A percentile compares a stretch with the other conserved stretches of the same genome.
Evolutionary conservation across 2,113 vertebrate genomes (phyloP).

Genomic region (Acanthisitta chloris): DNA sequence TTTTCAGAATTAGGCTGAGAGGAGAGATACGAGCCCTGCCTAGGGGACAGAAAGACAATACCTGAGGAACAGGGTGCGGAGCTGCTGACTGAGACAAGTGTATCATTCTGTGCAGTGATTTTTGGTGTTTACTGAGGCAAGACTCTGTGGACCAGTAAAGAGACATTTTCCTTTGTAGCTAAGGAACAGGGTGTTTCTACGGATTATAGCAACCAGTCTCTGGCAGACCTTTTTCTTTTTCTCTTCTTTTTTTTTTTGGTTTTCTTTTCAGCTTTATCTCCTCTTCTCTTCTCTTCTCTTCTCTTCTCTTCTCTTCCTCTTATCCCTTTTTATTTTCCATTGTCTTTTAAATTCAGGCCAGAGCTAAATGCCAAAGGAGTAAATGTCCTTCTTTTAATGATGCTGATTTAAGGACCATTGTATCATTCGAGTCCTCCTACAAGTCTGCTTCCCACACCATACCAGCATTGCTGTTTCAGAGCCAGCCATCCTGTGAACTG

Average conservation of each 20-base stretch:
- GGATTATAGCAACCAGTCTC: not conserved
- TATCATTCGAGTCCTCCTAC: not conserved
- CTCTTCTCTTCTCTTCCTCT: not conserved
- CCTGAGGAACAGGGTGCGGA: not conserved
- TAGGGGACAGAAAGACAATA: not conserved
- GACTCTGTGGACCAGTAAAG: not conserved
- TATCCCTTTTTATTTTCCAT: not conserved
- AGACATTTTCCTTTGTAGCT: not conserved
- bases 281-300: not conserved
- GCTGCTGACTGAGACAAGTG: not conserved
- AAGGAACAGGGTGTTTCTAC: not conserved
- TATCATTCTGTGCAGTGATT: not conserved
- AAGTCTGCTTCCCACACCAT: constrained; percentile 32
- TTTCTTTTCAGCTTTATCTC: fast-evolving
- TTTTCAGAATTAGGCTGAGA: constrained; percentile 26
- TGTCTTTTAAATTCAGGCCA: not conserved
- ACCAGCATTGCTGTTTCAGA: constrained; percentile 3
- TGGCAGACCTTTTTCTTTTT: not conserved
- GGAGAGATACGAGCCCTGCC: constrained; percentile 10
- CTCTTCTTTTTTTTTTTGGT: fast-evolving
- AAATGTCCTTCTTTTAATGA: not conserved
- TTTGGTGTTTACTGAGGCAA: constrained; percentile 22
- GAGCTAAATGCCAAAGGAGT: not conserved
- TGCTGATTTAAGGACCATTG: not conserved
- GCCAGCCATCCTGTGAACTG: not conserved